Percentiles rank a stretch among this genome's conserved stretches.
Conservation (phyloP, 1,140 invertebrate species). For the Drosophila ambigua region DNA sequence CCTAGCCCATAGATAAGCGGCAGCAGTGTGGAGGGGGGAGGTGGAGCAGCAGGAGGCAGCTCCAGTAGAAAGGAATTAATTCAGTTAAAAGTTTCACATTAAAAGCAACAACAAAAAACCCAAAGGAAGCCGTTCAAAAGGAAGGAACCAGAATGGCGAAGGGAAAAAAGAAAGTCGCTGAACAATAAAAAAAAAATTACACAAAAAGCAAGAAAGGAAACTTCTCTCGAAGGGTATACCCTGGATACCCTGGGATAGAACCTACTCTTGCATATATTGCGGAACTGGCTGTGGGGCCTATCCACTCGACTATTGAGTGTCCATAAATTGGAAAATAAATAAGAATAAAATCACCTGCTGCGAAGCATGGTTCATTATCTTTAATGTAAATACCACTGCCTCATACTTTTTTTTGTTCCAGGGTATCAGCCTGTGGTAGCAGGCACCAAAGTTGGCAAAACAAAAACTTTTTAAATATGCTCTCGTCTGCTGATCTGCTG, state of each 20-base stretch:
- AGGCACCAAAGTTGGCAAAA: slow-evolving; percentile 65
- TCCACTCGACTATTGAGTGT: too few species aligned
- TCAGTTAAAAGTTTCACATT: slow-evolving; percentile 80
- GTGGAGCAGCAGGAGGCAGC: slow-evolving; percentile 31
- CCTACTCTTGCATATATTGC: too few species aligned
- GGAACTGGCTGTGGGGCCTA: too few species aligned
- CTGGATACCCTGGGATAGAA: too few species aligned
- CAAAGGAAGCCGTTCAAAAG: slow-evolving; percentile 43
- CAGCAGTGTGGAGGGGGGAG: slow-evolving; percentile 24
- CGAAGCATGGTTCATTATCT: too few species aligned
- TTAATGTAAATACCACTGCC: too few species aligned
- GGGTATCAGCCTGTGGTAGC: too few species aligned
- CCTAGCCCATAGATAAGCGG: slow-evolving; percentile 64
- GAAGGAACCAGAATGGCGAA: slow-evolving; percentile 27
- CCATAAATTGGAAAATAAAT: too few species aligned
- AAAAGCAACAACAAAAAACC: slow-evolving; percentile 49
- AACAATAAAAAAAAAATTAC: slow-evolving; percentile 54
- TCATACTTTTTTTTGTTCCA: too few species aligned
- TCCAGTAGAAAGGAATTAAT: slow-evolving; percentile 76
- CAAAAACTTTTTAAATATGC: slow-evolving; percentile 81
- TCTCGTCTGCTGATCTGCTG: slow-evolving; percentile 57
- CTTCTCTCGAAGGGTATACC: too few species aligned
- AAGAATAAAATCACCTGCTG: too few species aligned
- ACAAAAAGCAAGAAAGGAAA: slow-evolving; percentile 22
- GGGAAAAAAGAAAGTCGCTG: slow-evolving; percentile 30